Conservation (phyloP, 2,888 invertebrate species). For the Eugnorisma glareosa region DNA sequence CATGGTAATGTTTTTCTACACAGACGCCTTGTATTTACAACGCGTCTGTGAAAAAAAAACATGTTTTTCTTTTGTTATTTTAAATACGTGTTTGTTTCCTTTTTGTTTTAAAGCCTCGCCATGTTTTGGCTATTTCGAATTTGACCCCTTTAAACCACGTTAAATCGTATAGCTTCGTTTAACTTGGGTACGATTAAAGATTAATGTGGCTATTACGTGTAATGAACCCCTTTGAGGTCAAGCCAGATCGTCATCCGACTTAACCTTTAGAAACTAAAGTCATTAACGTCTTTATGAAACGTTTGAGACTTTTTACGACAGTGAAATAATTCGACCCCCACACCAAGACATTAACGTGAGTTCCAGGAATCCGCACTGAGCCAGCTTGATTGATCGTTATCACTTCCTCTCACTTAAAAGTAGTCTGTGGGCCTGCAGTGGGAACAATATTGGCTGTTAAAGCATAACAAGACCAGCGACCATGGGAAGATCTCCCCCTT, state of each 20-base stretch:
- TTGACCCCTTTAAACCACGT: background rate
- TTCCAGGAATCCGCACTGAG: background rate
- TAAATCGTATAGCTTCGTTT: slow-evolving; percentile 13
- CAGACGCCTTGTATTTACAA: slow-evolving; percentile 15
- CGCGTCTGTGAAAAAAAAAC: slow-evolving; percentile 22
- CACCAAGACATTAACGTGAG: background rate
- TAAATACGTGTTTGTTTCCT: slow-evolving; percentile 5
- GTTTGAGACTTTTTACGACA: background rate
- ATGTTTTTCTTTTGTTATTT: slow-evolving; percentile 36
- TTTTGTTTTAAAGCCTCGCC: background rate
- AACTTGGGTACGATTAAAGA: slow-evolving; percentile 24
- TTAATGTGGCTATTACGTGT: slow-evolving; percentile 46
- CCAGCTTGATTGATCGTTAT: background rate
- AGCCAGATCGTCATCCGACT: slow-evolving; percentile 12
- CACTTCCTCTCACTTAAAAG: background rate
- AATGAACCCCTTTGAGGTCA: slow-evolving; percentile 42
- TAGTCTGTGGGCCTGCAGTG: background rate
- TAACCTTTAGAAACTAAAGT: slow-evolving; percentile 23
- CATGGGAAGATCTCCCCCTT: background rate
- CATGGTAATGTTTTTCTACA: slow-evolving; percentile 50
- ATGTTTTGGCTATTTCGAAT: slow-evolving; percentile 1
- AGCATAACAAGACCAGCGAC: background rate
- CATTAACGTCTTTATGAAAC: slow-evolving; percentile 22
- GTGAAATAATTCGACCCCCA: slow-evolving; percentile 15
- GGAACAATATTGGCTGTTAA: background rate